A percentile compares a stretch with the other conserved stretches of the same genome.
phyloP scores from a whole-genome alignment of 2,888 invertebrate species.

The Beris chalybata region DNA sequence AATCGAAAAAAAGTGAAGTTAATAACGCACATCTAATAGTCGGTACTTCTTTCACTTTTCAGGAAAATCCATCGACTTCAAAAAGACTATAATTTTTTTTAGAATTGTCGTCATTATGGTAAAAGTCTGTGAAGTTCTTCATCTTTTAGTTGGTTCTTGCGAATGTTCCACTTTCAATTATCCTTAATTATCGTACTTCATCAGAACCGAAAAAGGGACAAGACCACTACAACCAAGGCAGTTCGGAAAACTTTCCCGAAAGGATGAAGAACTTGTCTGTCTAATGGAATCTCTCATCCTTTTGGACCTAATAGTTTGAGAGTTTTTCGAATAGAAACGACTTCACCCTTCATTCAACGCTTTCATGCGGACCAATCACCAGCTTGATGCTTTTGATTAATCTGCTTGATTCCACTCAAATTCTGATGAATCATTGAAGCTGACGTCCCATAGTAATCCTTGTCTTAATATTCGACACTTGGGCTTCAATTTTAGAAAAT shows the following conservation, averaged over 20 bases:
- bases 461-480: constrained; percentile 22
- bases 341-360: neutral
- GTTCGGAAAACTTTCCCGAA: constrained; percentile 16
- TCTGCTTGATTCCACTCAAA: constrained; percentile 30
- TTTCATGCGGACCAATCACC: neutral
- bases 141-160: neutral
- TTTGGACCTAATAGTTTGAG: constrained; percentile 25
- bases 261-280: constrained; percentile 24
- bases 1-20: no score
- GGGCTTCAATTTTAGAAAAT: constrained; percentile 2
- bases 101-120: no score
- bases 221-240: neutral
- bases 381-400: constrained; percentile 12
- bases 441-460: constrained; percentile 17
- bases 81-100: no score
- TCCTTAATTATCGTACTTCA: constrained; percentile 25
- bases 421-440: constrained; percentile 29
- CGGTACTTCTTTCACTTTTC: no score
- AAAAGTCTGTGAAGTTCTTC: no score
- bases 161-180: constrained; percentile 30
- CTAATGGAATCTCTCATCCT: constrained; percentile 27
- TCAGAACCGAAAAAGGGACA: constrained; percentile 15
- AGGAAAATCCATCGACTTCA: no score
- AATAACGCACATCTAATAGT: no score
- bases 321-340: constrained; percentile 4